These are phyloP conservation scores for Phoebastria nigripes DNA, from an alignment of 2,797 vertebrate species.

Conservation along the genomic window DNA sequence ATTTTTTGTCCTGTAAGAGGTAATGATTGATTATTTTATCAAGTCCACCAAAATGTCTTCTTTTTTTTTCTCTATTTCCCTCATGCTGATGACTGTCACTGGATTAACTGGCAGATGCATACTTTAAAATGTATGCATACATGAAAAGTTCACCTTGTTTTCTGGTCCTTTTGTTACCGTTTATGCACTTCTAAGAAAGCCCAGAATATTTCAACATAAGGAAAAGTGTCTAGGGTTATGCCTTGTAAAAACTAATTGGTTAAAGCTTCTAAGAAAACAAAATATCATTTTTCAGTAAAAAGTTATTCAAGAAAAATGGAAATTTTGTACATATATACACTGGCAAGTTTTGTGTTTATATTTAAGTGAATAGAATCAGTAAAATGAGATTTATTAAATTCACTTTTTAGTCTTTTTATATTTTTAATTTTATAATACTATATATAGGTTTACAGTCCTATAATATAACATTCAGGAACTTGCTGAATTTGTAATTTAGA, in stretches of 20 bases:
- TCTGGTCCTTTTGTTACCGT: neutral
- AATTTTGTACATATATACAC: neutral
- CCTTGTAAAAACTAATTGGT: neutral
- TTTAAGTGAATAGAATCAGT: neutral
- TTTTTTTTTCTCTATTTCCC: neutral
- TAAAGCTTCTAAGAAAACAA: neutral
- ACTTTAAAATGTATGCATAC: neutral
- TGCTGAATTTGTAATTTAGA: neutral
- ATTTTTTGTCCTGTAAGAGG: neutral
- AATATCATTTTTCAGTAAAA: neutral
- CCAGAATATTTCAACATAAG: neutral
- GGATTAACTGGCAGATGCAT: neutral
- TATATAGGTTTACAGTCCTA: neutral
- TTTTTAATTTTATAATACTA: neutral
- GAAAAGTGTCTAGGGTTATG: neutral
- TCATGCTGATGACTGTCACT: neutral
- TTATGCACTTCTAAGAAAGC: neutral
- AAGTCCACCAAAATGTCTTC: neutral
- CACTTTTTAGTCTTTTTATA: neutral
- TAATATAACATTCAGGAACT: neutral
- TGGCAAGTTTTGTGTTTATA: neutral
- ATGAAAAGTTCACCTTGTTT: neutral
- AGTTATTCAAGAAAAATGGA: neutral
- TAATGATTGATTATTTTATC: constrained; percentile 24
- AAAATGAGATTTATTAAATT: neutral